phyloP scores from a whole-genome alignment of 2,113 vertebrate genomes.

The Corynorhinus townsendii region DNA sequence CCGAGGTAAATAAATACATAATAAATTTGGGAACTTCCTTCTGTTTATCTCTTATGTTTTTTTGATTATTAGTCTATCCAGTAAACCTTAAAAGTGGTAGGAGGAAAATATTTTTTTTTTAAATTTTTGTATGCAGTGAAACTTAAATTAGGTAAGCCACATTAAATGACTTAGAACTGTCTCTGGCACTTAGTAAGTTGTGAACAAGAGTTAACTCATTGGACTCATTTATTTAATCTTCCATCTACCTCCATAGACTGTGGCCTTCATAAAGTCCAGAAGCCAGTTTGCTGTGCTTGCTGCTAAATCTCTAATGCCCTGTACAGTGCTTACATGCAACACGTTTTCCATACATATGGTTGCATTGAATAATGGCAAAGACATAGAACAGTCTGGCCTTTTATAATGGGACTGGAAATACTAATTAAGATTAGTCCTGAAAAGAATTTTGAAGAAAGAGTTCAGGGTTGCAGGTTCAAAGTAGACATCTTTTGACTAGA shows the following conservation, averaged over 20 bases:
- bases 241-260: no score
- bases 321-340: not conserved
- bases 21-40: not conserved
- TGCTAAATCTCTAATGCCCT: no score
- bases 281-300: not conserved
- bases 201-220: not conserved
- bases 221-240: no score
- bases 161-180: not conserved
- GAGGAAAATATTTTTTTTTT: not conserved
- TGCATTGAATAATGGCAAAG: not conserved
- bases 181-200: not conserved
- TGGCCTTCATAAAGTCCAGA: not conserved
- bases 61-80: not conserved
- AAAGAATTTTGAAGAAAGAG: not conserved
- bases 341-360: fast-evolving
- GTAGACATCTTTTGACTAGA: not conserved
- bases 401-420: not conserved
- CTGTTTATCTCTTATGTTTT: not conserved
- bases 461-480: not conserved
- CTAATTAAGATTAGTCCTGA: not conserved
- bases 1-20: not conserved
- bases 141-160: not conserved
- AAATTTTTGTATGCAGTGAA: not conserved
- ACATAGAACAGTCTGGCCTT: not conserved
- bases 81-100: not conserved